Evolutionary conservation across 1,140 invertebrate species (phyloP).

Genomic region (Drusus annulatus): DNA sequence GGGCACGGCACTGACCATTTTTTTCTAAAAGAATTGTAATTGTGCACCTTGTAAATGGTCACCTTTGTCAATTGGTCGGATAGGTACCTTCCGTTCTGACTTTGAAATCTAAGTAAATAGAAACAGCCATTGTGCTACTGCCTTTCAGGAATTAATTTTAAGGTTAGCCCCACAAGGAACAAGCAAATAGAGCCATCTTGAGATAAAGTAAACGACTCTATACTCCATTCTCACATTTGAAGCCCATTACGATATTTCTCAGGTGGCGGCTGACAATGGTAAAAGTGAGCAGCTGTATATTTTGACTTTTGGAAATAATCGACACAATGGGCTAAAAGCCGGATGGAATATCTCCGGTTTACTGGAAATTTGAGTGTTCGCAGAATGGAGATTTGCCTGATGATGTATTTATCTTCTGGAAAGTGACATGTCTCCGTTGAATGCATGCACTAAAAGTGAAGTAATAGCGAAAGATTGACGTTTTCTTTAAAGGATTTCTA

Average conservation of each 20-base stretch:
- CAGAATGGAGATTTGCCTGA: background rate
- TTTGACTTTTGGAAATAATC: conserved; percentile 36
- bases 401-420: background rate
- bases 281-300: conserved; percentile 35
- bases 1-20: conserved; percentile 8
- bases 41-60: conserved; percentile 48
- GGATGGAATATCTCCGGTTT: conserved; percentile 12
- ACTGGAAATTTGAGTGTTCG: conserved; percentile 9
- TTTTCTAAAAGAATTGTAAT: conserved; percentile 50
- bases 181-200: conserved; percentile 45
- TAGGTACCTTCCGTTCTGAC: conserved; percentile 26
- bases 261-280: conserved; percentile 11
- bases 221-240: background rate
- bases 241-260: conserved; percentile 20
- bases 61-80: conserved; percentile 42
- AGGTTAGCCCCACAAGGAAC: conserved; percentile 40
- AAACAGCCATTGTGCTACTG: conserved; percentile 35
- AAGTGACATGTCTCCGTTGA: background rate
- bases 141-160: conserved; percentile 49
- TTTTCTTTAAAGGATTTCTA: background rate
- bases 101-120: conserved; percentile 51
- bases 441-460: background rate
- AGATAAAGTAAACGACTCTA: conserved; percentile 1
- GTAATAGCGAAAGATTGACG: background rate
- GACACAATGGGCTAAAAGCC: background rate